phyloP scores from a whole-genome alignment of 2,888 invertebrate species.

The Caenorhabditis sp. region DNA sequence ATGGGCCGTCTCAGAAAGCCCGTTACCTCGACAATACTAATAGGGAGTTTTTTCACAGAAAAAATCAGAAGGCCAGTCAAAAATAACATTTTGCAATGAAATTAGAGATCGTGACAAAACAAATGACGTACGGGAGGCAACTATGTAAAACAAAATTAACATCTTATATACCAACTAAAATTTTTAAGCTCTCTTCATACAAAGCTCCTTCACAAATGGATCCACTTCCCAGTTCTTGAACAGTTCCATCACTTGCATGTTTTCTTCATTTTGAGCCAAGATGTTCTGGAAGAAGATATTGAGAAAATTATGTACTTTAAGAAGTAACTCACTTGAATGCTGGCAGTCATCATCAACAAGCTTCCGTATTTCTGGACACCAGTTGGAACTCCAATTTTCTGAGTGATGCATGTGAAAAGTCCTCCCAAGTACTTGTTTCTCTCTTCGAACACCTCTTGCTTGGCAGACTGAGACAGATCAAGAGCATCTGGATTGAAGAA shows the following conservation, averaged over 20 bases:
- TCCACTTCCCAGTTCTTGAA: constrained; percentile 80
- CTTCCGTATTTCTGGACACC: constrained; percentile 78
- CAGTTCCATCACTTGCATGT: constrained; percentile 83
- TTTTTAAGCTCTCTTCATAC: constrained; percentile 69
- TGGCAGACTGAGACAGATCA: constrained; percentile 77
- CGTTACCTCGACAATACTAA: not conserved
- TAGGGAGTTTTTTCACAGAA: constrained; percentile 49
- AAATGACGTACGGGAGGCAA: constrained; percentile 8
- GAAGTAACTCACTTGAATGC: constrained; percentile 73
- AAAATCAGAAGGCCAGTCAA: constrained; percentile 25
- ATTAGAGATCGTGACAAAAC: constrained; percentile 44
- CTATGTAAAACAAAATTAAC: not conserved
- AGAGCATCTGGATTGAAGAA: constrained; percentile 83
- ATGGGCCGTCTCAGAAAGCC: too few species aligned
- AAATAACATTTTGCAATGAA: constrained; percentile 42
- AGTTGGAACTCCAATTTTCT: constrained; percentile 70
- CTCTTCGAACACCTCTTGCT: constrained; percentile 78
- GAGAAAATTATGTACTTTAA: not conserved
- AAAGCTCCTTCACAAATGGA: constrained; percentile 76
- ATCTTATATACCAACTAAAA: not conserved
- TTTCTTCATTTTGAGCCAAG: constrained; percentile 82
- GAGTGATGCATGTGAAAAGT: constrained; percentile 79
- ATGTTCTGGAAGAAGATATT: constrained; percentile 83
- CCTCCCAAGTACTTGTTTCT: constrained; percentile 81
- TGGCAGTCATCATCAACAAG: constrained; percentile 78